These are phyloP conservation scores for Hydropsyche tenuis DNA, from an alignment of 1,140 invertebrate species.

Conservation along the genomic window DNA sequence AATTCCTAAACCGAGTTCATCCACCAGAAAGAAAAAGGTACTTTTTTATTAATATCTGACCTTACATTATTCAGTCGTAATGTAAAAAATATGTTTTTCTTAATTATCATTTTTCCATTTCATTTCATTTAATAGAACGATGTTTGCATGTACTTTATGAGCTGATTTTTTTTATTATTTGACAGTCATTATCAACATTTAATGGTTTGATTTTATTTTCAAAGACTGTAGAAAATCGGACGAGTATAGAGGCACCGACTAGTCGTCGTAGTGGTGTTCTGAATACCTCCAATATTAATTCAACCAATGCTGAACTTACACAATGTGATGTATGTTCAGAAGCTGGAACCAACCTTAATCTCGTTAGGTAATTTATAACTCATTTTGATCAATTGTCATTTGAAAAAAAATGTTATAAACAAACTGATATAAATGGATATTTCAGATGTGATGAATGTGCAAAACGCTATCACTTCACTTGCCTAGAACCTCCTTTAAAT, in stretches of 20 bases:
- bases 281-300: constrained; percentile 42
- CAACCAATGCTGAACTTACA: constrained; percentile 54
- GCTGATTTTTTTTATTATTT: no score
- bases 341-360: constrained; percentile 68
- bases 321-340: constrained; percentile 72
- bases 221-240: constrained; percentile 24
- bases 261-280: constrained; percentile 43
- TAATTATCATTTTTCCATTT: no score
- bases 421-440: no score
- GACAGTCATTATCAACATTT: background rate
- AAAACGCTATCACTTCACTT: constrained; percentile 89
- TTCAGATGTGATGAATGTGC: constrained; percentile 90
- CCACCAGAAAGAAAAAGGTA: constrained; percentile 38
- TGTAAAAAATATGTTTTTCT: no score
- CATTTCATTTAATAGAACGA: no score
- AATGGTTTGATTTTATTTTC: constrained; percentile 19
- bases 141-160: no score
- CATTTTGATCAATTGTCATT: background rate
- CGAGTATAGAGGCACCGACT: constrained; percentile 4
- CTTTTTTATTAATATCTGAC: no score
- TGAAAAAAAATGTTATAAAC: no score
- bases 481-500: constrained; percentile 90
- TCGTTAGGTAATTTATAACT: constrained; percentile 66
- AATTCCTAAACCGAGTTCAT: constrained; percentile 12
- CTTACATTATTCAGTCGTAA: no score